Conservation (phyloP, 1,140 invertebrate species). For the Drosophila teissieri region DNA sequence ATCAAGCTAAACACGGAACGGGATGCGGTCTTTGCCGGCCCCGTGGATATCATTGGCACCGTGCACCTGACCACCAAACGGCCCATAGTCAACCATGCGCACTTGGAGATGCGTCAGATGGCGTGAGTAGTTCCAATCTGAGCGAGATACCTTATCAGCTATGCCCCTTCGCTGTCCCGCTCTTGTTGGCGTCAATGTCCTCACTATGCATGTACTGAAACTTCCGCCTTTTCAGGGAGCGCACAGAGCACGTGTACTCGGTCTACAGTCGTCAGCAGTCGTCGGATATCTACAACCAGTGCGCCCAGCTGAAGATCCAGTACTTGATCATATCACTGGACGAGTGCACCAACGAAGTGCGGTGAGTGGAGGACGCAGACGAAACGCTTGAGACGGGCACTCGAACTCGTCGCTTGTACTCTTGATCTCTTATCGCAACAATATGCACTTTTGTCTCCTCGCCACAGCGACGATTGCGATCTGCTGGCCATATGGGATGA, state of each 20-base stretch:
- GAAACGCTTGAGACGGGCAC: background rate
- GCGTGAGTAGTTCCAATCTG: constrained; percentile 59
- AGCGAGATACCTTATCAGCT: constrained; percentile 2
- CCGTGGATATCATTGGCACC: constrained; percentile 80
- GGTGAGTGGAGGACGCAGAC: constrained; percentile 40
- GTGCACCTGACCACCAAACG: constrained; percentile 78
- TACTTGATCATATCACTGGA: constrained; percentile 80
- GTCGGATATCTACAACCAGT: constrained; percentile 82
- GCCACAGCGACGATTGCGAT: constrained; percentile 72
- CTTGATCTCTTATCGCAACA: background rate
- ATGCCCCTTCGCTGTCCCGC: background rate
- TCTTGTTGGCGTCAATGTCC: background rate
- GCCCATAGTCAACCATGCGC: constrained; percentile 82
- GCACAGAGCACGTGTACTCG: constrained; percentile 80
- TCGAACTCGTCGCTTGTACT: background rate
- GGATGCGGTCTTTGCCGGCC: constrained; percentile 82
- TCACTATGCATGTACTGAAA: background rate
- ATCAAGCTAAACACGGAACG: constrained; percentile 81
- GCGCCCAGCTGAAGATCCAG: constrained; percentile 81
- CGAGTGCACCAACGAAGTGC: constrained; percentile 75
- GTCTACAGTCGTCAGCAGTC: constrained; percentile 83
- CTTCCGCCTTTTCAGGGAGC: constrained; percentile 49
- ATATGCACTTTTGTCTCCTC: background rate
- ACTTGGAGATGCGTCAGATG: constrained; percentile 80
- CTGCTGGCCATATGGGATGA: constrained; percentile 81